Percentiles rank a stretch among this genome's conserved stretches.
Evolutionary conservation across 2,113 vertebrate species (phyloP).

Genomic region (Lasiurus borealis): DNA sequence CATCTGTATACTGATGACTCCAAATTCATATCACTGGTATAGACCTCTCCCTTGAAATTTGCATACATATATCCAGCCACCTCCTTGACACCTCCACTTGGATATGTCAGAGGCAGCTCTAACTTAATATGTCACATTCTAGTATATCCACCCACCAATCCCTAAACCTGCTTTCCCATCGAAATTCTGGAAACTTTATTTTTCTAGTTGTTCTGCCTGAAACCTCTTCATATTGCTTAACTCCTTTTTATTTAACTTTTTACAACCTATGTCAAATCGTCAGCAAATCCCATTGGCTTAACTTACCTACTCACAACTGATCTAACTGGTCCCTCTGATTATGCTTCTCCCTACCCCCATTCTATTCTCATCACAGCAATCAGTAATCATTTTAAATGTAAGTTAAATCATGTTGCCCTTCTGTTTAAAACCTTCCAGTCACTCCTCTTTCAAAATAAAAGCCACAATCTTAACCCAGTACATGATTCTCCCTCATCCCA

Average conservation of each 20-base stretch:
- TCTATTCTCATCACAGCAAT: neutral
- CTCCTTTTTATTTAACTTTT: neutral
- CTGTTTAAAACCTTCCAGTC: neutral
- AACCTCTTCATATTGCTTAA: neutral
- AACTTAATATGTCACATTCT: neutral
- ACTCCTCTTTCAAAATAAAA: neutral
- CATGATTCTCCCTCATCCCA: neutral
- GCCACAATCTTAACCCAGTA: neutral
- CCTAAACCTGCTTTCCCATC: neutral
- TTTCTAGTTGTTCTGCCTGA: neutral
- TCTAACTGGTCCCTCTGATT: neutral
- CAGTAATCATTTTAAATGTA: neutral
- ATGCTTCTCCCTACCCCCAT: fast-evolving
- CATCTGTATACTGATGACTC: neutral
- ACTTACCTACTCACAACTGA: neutral
- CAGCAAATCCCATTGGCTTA: neutral
- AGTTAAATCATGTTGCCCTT: neutral
- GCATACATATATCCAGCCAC: neutral
- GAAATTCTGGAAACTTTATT: neutral
- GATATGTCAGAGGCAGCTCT: neutral
- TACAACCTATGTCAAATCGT: neutral
- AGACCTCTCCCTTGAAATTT: neutral
- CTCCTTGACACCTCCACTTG: neutral
- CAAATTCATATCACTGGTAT: neutral
- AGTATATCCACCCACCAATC: neutral